Base-by-base conservation (phyloP, 1,140 invertebrate genomes). In the Stegodyphus dumicola region DNA sequence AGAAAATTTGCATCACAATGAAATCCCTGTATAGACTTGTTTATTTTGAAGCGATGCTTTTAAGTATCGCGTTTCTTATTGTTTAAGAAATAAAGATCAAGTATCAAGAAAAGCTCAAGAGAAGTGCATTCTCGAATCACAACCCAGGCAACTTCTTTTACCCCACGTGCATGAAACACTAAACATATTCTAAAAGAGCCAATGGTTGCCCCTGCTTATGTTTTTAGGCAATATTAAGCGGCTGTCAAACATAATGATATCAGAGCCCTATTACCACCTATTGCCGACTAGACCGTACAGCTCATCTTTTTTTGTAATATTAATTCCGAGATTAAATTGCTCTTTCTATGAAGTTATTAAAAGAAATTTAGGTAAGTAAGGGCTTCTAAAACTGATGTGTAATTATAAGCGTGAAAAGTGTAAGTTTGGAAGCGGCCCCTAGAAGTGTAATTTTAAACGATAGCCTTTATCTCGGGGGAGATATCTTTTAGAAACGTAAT, bases 1-100 rank as follows among this genome's bases (percentile, higher is more conserved):
- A 66, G 67, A 65, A 60, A 76, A 86, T 86, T 86, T 86, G 84
- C 84, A 86, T 86, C 53, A 86, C 84, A 86, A 86, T 85, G 54
- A 76, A 77, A 33, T 73, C 54, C 54, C 51, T 71, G 60, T 48
- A 60, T 86, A 86, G 78, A 78, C 84, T 86, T 86, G 84, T 86
- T 86, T 86, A 86, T 76, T 86, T 86, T 86, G 69, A 76, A 85
- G 64, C 33, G 52, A 13, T 53, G 81, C 81, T 76, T 85, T 85
- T 67, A 85, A 85, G 64, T 85, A 64, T 49, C 54, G 74, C 74
- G 60, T 49, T 33, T 64, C 74, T 85, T 77, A 77, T 77, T 66
- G 65, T 77, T 17, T 65, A 75, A 64, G 33, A 52, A 75, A 11
- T 83, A 60, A 66, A 66, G 81, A 85, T 85, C 81, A 75, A 65